Evolutionary conservation across 2,797 vertebrate species (phyloP).

Genomic region (Ibycter americanus): DNA sequence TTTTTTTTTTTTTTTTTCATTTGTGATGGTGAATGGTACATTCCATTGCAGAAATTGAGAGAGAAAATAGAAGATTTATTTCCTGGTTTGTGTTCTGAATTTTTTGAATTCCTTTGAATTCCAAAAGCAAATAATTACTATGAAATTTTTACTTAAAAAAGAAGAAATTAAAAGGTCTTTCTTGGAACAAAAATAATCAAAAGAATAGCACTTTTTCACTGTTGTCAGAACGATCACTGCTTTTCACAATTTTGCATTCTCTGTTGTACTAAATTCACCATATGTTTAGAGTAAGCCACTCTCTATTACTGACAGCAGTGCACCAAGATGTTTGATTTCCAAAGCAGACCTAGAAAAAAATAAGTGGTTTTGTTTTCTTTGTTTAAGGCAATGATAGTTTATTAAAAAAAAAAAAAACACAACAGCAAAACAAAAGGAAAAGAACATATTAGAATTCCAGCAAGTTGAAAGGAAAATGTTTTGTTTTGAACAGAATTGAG

Average conservation of each 20-base stretch:
- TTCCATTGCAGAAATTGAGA: neutral
- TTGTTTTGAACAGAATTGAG: neutral
- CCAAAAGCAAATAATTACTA: neutral
- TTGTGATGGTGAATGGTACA: neutral
- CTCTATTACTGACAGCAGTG: neutral
- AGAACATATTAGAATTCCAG: neutral
- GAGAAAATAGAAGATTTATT: neutral
- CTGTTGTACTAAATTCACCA: neutral
- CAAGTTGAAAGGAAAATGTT: neutral
- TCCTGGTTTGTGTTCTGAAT: neutral
- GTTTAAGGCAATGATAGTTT: neutral
- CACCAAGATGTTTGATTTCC: neutral
- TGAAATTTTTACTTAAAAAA: neutral
- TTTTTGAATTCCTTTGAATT: neutral
- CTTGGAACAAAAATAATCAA: neutral
- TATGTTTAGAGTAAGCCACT: neutral
- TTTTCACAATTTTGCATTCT: neutral
- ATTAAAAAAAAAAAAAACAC: neutral
- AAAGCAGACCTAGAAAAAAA: neutral
- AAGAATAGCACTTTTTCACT: neutral
- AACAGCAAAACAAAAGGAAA: neutral
- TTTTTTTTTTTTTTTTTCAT: neutral
- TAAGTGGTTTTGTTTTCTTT: neutral
- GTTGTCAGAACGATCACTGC: neutral
- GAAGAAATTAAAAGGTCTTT: neutral